Conservation (phyloP, 2,113 vertebrate species). For the Poeciliopsis prolifica region DNA sequence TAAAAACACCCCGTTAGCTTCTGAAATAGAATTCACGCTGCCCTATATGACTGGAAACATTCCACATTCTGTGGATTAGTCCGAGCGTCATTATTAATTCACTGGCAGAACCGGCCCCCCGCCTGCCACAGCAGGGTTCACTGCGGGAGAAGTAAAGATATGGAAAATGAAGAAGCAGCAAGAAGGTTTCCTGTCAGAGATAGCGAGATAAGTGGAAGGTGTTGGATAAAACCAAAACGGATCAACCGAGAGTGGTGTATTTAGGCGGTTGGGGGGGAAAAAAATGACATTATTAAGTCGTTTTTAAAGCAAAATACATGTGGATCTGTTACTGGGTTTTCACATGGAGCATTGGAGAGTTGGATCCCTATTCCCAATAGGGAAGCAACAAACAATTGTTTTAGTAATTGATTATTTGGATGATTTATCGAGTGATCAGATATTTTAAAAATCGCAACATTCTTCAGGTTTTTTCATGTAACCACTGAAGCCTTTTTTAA, state of each 20-base stretch:
- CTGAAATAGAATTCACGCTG: neutral
- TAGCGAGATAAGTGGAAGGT: neutral
- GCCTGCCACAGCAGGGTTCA: neutral
- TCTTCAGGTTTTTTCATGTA: too few species aligned
- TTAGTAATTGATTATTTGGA: too few species aligned
- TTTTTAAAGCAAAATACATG: neutral
- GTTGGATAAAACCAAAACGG: neutral
- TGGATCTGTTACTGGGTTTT: neutral
- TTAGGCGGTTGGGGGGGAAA: neutral
- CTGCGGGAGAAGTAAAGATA: neutral
- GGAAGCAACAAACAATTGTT: too few species aligned
- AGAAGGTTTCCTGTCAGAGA: neutral
- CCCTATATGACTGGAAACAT: neutral
- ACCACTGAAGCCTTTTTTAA: too few species aligned
- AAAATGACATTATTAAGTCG: neutral
- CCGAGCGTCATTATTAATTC: constrained; percentile 4
- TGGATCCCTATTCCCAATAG: too few species aligned
- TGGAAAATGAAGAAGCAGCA: neutral
- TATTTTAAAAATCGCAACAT: too few species aligned
- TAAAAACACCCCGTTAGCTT: neutral
- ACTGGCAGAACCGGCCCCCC: neutral
- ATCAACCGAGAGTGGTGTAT: neutral
- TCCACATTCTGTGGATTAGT: constrained; percentile 3
- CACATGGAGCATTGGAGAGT: neutral
- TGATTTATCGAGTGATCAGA: too few species aligned